Percentiles rank a stretch among this genome's conserved stretches.
Evolutionary conservation across 2,888 invertebrate genomes (phyloP).

Genomic region (Seira musarum): DNA sequence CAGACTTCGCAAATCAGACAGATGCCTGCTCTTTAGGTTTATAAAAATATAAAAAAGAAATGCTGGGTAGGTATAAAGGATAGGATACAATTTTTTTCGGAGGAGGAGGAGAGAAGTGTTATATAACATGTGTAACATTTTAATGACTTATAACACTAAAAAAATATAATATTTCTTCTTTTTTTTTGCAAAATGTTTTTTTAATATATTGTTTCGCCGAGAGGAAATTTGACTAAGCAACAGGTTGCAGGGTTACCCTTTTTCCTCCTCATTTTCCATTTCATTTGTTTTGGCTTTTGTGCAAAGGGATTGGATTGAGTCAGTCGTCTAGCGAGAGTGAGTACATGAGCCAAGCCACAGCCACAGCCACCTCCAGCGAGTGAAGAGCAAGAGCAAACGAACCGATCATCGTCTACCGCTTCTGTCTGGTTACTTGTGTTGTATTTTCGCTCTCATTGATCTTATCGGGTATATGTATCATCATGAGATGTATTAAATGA

Average conservation of each 20-base stretch:
- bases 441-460: conserved; percentile 4
- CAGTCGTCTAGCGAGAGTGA: not conserved
- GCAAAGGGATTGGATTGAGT: not conserved
- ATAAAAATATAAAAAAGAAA: conserved; percentile 4
- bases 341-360: not conserved
- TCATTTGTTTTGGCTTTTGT: conserved; percentile 15
- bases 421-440: conserved; percentile 4
- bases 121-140: conserved; percentile 10
- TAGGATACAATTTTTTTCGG: not conserved
- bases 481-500: conserved; percentile 4
- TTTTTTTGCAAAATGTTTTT: not conserved
- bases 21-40: conserved; percentile 1
- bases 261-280: conserved; percentile 5
- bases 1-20: not conserved
- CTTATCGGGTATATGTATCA: conserved; percentile 8
- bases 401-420: conserved; percentile 11
- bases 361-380: conserved; percentile 5
- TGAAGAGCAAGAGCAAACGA: not conserved
- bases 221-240: conserved; percentile 20
- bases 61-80: too few relatives aligned
- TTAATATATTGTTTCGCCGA: not conserved
- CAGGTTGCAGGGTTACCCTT: conserved; percentile 23
- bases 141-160: conserved; percentile 11
- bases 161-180: not conserved
- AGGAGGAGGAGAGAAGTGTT: not conserved